A percentile compares a stretch with the other conserved stretches of the same genome.
These are phyloP conservation scores for Ptilonorhynchus violaceus DNA, from an alignment of 2,113 vertebrate species.

Conservation along the genomic window DNA sequence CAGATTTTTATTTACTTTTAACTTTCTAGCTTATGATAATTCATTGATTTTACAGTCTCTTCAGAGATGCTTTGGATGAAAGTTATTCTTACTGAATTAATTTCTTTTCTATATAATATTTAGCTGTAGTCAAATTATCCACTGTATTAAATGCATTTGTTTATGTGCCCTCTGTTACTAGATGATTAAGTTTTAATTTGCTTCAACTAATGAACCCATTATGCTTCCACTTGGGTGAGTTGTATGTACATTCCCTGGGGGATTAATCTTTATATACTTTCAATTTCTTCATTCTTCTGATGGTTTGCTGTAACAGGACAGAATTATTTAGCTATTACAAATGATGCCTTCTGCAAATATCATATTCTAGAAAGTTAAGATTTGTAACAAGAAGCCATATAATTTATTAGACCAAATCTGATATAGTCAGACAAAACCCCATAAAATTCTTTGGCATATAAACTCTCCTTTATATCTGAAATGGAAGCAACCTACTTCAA, in stretches of 20 bases:
- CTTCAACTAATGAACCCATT: background rate
- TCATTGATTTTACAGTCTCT: background rate
- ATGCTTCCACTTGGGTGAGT: background rate
- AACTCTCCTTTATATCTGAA: background rate
- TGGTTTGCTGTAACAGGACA: background rate
- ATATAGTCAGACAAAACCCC: background rate
- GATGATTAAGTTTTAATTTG: background rate
- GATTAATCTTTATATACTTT: background rate
- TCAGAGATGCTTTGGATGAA: background rate
- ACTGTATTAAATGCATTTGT: background rate
- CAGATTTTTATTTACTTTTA: background rate
- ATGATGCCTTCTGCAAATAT: background rate
- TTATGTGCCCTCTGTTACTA: background rate
- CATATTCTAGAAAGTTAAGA: background rate
- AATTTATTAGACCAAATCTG: background rate
- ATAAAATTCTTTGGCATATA: background rate
- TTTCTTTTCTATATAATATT: background rate
- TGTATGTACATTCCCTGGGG: background rate
- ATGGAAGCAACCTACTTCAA: background rate
- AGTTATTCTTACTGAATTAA: background rate
- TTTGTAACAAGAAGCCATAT: background rate
- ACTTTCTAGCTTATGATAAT: background rate
- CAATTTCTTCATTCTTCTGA: background rate
- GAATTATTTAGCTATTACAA: background rate
- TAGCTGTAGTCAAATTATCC: background rate